Evolutionary conservation across 2,797 vertebrate species (phyloP).

Genomic region (Tokudaia muenninki): DNA sequence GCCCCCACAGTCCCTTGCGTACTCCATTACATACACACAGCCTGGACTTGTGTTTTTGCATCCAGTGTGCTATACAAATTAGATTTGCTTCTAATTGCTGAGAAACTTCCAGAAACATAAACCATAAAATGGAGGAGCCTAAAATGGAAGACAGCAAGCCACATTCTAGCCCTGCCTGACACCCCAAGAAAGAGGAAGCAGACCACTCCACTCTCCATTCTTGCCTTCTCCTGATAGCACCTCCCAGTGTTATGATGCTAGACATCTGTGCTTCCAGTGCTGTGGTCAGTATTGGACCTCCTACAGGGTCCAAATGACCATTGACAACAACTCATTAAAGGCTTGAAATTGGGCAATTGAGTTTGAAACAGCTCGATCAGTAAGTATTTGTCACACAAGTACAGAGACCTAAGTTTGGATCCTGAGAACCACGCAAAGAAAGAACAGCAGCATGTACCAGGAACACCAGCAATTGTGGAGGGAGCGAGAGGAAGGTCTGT

Average conservation of each 20-base stretch:
- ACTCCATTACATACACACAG: neutral
- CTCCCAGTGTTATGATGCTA: neutral
- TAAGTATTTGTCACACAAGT: no score
- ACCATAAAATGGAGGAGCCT: neutral
- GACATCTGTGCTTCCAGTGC: neutral
- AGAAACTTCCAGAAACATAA: neutral
- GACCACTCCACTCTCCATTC: neutral
- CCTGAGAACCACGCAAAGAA: neutral
- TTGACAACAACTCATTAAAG: neutral
- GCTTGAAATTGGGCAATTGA: neutral
- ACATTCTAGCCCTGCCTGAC: neutral
- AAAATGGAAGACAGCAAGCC: neutral
- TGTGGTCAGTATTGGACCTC: neutral
- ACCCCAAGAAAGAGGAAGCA: neutral
- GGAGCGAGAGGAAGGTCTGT: neutral
- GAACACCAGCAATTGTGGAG: neutral
- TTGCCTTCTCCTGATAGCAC: neutral
- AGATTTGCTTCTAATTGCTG: slow-evolving; percentile 9
- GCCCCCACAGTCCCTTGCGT: neutral
- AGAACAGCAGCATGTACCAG: rapidly evolving
- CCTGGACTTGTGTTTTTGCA: neutral
- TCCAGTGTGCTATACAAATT: neutral
- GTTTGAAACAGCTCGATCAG: neutral
- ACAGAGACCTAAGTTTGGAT: neutral
- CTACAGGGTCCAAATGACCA: neutral